Evolutionary conservation across 2,888 invertebrate genomes (phyloP), one percentile per base, ranked within the genome.

Genomic region (Oligia fasciuncula): DNA sequence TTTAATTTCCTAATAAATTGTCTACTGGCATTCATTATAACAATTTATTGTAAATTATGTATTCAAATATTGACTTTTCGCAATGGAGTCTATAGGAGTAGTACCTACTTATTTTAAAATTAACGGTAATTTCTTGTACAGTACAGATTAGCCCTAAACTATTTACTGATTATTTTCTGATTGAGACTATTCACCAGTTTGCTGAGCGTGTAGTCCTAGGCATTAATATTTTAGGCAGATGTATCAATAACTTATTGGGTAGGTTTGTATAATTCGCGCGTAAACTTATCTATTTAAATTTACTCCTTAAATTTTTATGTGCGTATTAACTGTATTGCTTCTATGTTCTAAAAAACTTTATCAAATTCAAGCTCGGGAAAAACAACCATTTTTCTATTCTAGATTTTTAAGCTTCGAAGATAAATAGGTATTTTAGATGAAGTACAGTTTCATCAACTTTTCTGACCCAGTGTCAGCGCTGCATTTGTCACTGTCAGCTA

Each of bases 281-380:
- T 86, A 70, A 76, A 69, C 65, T 74, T 77, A 77, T 66, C 49
- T 77, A 73, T 77, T 70, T 74, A 76, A 60, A 81, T 13, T 57
- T 73, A 83, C n/a, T 83, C 76, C 81, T 77, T 85, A 89, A 90
- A 83, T 57, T 65, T 67, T 79, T 74, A 87, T 90, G 94, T 94
- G 93, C 93, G 91, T 93, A 84, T 88, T 67, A 81, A 79, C 68
- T 90, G 91, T 91, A 90, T 91, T 90, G 88, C 86, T 86, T 88
- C 85, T 88, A 87, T 79, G 87, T 85, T 89, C 90, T 92, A 91
- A 91, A 80, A 93, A 92, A 92, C 88, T 81, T 79, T 93, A 94
- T 94, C 92, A 92, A 94, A 94, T 93, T 89, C 93, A 96, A 96
- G 96, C 95, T 96, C 96, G 90, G 93, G 93, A 94, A 94, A 95